Base-by-base conservation (phyloP, 2,113 vertebrate genomes). In the Nibea albiflora region DNA sequence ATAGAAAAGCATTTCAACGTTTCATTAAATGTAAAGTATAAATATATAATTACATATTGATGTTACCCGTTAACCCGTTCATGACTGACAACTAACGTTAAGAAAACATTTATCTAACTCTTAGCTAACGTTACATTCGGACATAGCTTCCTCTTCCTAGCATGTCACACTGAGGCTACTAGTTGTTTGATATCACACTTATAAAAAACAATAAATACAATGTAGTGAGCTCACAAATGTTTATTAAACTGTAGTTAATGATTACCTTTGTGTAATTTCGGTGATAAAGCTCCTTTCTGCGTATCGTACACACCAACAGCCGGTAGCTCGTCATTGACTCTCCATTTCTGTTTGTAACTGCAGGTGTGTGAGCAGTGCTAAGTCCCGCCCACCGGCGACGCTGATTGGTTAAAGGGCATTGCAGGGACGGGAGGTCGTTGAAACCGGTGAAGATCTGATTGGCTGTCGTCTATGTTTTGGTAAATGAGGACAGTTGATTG, bases 391-490 rank as follows among this genome's bases (percentile, higher is more conserved):
- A 73, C 17, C 4, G 0, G 0, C 3, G 2, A 28, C 73, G 56
- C 26, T 71, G 73, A 90, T 91, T 91, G 89, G 88, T 7, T 20
- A 31, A 1, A 2, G 2, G 10, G 3, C 1, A 17, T 11, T 3
- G 0, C 0, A 22, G 4, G 54, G 85, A 69, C 6, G 22, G 62
- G 35, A 9, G 22, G 0, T 8, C 6, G 0, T 1, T 15, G n/a
- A 73, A 24, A 65, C 84, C 87, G 88, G 84, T 71, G 16, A 68
- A 1, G 31, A 53, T 77, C 12, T 83, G 75, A 91, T 94, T 93
- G 91, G 90, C 15, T 62, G 0, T 19, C 0, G 11, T 44, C 8
- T 42, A 6, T 90, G 26, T 85, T 89, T 89, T 85, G 47, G 58
- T 71, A 72, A 71, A 16, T 17, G 20, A 67, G 12, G 49, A 46